Evolutionary conservation across 2,113 vertebrate genomes (phyloP), one percentile per base, ranked within the genome.

Genomic region (Tretioscincus oriximinensis): DNA sequence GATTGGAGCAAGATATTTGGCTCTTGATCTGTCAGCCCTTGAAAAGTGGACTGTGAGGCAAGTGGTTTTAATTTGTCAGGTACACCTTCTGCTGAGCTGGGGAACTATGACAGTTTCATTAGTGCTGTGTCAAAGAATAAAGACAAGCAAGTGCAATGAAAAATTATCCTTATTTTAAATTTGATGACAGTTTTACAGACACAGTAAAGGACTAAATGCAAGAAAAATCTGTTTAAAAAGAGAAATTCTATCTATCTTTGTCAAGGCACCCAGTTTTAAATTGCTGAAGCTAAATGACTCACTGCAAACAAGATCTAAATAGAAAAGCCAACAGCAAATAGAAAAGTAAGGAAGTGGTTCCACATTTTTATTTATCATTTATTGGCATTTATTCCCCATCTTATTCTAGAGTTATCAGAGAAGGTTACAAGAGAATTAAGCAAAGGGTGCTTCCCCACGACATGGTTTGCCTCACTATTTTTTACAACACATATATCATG

Each of bases 81-180:
- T 1, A 26, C 16, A n/a, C 18, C 35, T 45, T 72, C 20, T 81
- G 16, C 35, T 54, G 78, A 76, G 51, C 82, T 92, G 60, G 65
- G 26, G 64, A 84, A 81, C 22, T 29, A 49, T 10, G 16, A 31
- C 58, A 61, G 11, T 78, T 80, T 87, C 73, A 85, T 72, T 67
- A 92, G 83, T 82, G 14, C 64, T 16, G 69, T 84, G 73, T 45
- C 41, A 29, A 80, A 71, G n/a, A 84, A 83, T 85, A 41, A 76
- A 45, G 60, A 29, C 41, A 31, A 9, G 16, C 28, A 22, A 51
- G 61, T 5, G 60, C 58, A 63, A 9, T 80, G 60, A 71, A 71
- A 72, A 49, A 22, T 47, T 71, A 14, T 6, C 28, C 35, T 79
- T 64, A 35, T 3, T 76, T 76, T 35, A 60, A 31, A 70, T 60